Conservation (phyloP, 2,113 vertebrate species). For the Rynchops niger region DNA sequence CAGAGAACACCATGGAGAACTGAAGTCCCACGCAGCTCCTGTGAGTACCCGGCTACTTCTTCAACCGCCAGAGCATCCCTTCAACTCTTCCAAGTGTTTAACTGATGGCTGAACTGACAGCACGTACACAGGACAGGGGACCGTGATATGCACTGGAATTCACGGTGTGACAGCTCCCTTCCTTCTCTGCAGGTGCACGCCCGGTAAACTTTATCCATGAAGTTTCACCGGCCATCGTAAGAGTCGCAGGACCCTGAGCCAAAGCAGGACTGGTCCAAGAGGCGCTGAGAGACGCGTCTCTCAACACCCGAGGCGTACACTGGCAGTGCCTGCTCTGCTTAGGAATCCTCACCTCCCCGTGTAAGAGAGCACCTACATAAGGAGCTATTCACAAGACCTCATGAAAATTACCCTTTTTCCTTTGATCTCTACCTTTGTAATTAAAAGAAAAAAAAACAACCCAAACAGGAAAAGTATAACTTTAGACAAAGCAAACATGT, state of each 20-base stretch:
- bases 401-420: not conserved
- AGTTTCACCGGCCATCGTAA: not conserved
- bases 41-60: not conserved
- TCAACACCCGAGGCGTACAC: rapidly evolving
- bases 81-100: not conserved
- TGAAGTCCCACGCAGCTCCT: not conserved
- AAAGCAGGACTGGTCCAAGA: not conserved
- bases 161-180: not conserved
- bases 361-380: not conserved
- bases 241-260: rapidly evolving
- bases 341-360: not conserved
- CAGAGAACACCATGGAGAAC: not conserved
- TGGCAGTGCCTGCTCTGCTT: not conserved
- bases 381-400: not conserved
- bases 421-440: not conserved
- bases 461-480: not conserved
- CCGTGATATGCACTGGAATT: rapidly evolving
- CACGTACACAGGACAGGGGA: rapidly evolving
- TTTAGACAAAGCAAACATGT: not conserved
- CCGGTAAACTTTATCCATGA: rapidly evolving
- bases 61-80: not conserved
- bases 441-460: not conserved
- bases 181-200: not conserved
- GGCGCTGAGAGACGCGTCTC: rapidly evolving
- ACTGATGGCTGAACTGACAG: too few species aligned